Evolutionary conservation across 2,113 vertebrate genomes (phyloP), one percentile per base, ranked within the genome.

Genomic region (Mobula birostris): DNA sequence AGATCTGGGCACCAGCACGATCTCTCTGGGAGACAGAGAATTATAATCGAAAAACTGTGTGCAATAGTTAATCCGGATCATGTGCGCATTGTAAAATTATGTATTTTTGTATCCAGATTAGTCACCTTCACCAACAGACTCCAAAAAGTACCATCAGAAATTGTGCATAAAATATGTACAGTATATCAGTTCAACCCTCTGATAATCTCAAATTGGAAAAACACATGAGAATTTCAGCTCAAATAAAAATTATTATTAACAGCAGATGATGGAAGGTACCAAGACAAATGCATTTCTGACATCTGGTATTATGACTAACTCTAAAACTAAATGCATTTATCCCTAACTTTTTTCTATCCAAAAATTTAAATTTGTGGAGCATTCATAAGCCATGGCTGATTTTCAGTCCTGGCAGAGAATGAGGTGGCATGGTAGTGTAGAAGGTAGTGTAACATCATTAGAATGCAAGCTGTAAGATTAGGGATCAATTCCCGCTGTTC

Each of bases 51-150:
- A 36, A 92, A 92, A 92, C 88, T 21, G 5, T 63, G 4, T 32
- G 66, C 88, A 70, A 40, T 7, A 40, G 6, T 70, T 92, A 92
- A 92, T 92, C 88, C 88, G 2, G 63, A 70, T 68, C 61, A 36
- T 36, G n/a, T 90, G 66, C 36, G 61, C 5, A 70, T 61, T 66
- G 7, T 32, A 36, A 72, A 61, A 8, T 8, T 61, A 88, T 70
- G 66, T 40, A 70, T 92, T 92, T 66, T 70, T 72, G 88, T 70
- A 92, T 92, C 9, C 32, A 19, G 87, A 90, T 36, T 90, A 68
- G 63, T n/a, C 29, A 48, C 17, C 63, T 91, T 91, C 66, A 36
- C 88, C 32, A 19, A 5, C 6, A 17, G 19, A 17, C 0, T 15
- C n/a, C n/a, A 40, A 17, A 8, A 7, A 40, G 19, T 15, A 40